These are phyloP conservation scores for Vireo altiloquus DNA, from an alignment of 2,113 vertebrate genomes.

Conservation along the genomic window DNA sequence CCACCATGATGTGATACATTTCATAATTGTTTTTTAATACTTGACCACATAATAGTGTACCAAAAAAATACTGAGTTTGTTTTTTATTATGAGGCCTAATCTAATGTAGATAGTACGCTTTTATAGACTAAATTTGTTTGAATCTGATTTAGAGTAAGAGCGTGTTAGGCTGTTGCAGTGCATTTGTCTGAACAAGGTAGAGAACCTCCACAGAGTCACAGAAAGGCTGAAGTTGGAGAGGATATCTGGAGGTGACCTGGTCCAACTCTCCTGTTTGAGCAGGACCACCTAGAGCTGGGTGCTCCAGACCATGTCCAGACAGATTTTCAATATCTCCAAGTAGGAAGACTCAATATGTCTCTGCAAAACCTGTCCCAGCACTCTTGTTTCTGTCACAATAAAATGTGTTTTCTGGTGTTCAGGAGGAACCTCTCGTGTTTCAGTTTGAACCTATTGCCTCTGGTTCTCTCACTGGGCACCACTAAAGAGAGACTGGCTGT, in stretches of 20 bases:
- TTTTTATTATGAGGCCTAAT: no score
- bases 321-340: neutral
- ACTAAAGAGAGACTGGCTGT: neutral
- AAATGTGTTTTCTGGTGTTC: neutral
- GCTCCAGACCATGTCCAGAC: no score
- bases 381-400: neutral
- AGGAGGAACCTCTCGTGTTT: neutral
- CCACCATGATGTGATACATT: neutral
- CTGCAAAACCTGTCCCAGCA: neutral
- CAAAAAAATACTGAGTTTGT: neutral
- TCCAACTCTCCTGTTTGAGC: no score
- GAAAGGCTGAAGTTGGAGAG: no score
- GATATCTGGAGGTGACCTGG: no score
- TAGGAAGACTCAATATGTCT: neutral
- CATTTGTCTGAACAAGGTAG: no score
- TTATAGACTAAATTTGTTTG: no score
- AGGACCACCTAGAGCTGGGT: no score
- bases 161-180: no score
- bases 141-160: no score
- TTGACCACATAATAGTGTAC: neutral
- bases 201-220: no score
- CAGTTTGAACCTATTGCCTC: neutral
- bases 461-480: neutral
- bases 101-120: no score
- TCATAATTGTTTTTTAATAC: neutral